Evolutionary conservation across 2,797 vertebrate species (phyloP).

Genomic region (Lutjanus campechanus): DNA sequence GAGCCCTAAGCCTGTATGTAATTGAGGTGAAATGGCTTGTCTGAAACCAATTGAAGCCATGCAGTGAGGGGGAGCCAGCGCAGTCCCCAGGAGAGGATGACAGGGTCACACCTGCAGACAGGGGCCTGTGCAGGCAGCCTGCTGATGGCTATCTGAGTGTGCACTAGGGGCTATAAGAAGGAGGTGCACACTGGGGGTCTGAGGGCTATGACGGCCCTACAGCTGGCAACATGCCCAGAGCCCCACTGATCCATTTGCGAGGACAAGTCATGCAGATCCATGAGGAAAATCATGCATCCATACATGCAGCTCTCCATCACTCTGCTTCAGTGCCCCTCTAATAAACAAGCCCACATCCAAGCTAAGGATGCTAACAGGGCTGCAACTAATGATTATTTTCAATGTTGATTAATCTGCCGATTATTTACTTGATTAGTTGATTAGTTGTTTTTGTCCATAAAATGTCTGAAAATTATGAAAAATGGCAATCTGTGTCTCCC

Average conservation of each 20-base stretch:
- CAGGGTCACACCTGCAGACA: constrained; percentile 65
- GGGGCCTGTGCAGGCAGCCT: constrained; percentile 48
- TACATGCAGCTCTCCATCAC: neutral
- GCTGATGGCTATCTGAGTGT: constrained; percentile 58
- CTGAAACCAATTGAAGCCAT: constrained; percentile 64
- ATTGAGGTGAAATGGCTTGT: constrained; percentile 61
- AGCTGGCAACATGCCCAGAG: constrained; percentile 47
- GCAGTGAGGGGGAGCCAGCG: constrained; percentile 33
- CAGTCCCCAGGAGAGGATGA: constrained; percentile 54
- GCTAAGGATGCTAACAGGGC: too few relatives aligned
- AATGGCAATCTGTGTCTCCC: neutral
- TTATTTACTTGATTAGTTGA: too few relatives aligned
- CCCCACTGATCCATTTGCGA: constrained; percentile 20
- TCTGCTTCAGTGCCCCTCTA: constrained; percentile 12
- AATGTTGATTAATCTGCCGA: too few relatives aligned
- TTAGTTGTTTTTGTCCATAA: too few relatives aligned
- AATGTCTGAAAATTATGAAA: too few relatives aligned
- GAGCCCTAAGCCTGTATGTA: constrained; percentile 59
- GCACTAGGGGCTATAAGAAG: constrained; percentile 32
- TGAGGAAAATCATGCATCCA: constrained; percentile 18
- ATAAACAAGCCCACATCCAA: constrained; percentile 18
- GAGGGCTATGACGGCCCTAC: constrained; percentile 16
- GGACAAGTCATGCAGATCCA: constrained; percentile 30
- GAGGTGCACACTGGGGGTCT: constrained; percentile 27
- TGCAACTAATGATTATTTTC: too few relatives aligned